phyloP scores from a whole-genome alignment of 2,888 invertebrate species.

The Panopea generosa region DNA sequence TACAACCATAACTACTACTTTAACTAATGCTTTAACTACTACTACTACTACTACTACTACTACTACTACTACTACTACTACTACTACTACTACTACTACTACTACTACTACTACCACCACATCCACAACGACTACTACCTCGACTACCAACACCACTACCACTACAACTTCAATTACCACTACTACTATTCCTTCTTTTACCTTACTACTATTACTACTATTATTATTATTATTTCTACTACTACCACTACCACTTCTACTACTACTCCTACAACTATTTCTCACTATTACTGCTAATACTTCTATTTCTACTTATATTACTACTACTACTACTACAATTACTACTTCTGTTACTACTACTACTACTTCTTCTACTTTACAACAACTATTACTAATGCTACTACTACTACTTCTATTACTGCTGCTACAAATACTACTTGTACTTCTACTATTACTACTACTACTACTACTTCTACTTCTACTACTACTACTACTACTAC shows the following conservation, averaged over 20 bases:
- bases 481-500: slow-evolving; percentile 17
- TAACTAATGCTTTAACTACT: slow-evolving; percentile 21
- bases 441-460: slow-evolving; percentile 15
- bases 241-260: not conserved
- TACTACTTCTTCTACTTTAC: no score
- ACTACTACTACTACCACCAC: slow-evolving; percentile 14
- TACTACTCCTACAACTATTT: no score
- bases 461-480: slow-evolving; percentile 9
- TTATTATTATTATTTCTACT: not conserved
- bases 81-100: slow-evolving; percentile 33
- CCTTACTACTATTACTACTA: not conserved
- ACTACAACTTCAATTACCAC: not conserved
- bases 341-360: no score
- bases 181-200: not conserved
- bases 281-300: no score
- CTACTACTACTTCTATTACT: not conserved
- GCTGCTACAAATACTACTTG: no score
- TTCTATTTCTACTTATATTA: no score
- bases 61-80: slow-evolving; percentile 30
- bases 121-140: slow-evolving; percentile 9
- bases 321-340: no score
- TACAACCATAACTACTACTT: slow-evolving; percentile 10
- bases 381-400: not conserved
- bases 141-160: not conserved
- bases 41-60: slow-evolving; percentile 22